These are phyloP conservation scores for Lepidochrysops patricia DNA, from an alignment of 2,888 invertebrate genomes.

Conservation along the genomic window DNA sequence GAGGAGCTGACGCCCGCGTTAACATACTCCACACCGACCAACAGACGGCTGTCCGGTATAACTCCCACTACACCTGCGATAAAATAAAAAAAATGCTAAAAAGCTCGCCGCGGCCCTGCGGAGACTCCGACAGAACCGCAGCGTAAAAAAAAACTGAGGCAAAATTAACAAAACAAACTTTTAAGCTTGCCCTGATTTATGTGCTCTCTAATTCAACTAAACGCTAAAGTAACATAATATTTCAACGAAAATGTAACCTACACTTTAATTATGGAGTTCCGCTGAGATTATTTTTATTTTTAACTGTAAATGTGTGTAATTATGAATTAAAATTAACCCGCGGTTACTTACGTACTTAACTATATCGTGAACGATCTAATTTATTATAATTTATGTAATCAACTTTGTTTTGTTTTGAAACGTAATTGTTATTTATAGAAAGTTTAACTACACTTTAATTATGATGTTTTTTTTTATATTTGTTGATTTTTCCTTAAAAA, in stretches of 20 bases:
- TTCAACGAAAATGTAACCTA: constrained; percentile 5
- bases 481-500: background rate
- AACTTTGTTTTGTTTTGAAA: background rate
- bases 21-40: constrained; percentile 78
- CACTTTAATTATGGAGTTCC: constrained; percentile 17
- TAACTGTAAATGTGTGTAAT: constrained; percentile 10
- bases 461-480: background rate
- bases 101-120: constrained; percentile 55
- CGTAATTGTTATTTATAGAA: background rate
- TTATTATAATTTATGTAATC: constrained; percentile 22
- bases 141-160: constrained; percentile 37
- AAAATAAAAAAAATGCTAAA: constrained; percentile 72
- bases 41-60: constrained; percentile 76
- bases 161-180: constrained; percentile 22
- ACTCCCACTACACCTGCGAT: constrained; percentile 78
- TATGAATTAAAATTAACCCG: constrained; percentile 21
- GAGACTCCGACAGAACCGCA: constrained; percentile 49
- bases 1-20: constrained; percentile 69
- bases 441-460: background rate
- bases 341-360: constrained; percentile 56
- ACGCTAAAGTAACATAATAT: background rate
- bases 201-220: background rate
- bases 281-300: constrained; percentile 13
- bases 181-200: background rate
- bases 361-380: constrained; percentile 46